Base-by-base conservation (phyloP, 2,888 invertebrate genomes). In the Eudemis profundana region DNA sequence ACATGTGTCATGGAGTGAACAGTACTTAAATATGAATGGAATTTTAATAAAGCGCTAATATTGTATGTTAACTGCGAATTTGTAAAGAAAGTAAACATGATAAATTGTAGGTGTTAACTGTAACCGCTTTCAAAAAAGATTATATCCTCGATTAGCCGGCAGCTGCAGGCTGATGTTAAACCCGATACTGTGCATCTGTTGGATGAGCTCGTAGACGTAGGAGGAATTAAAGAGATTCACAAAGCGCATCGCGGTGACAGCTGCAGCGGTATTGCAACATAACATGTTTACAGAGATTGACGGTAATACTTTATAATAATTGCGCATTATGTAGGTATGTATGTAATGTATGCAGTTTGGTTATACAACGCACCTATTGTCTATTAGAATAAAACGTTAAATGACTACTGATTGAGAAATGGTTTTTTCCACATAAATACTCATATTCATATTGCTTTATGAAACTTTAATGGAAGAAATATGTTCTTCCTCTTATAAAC, bases 151-250 rank as follows among this genome's bases (percentile, higher is more conserved):
- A 64, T 46, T 61, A 51, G 36, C 19, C 17, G 29, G 60, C 65
- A 53, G 51, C 59, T 65, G 59, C 19, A 36, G 44, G 19, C 19
- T 47, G 65, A 60, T 47, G 53, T 29, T 53, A 59, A 53, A 65
- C 59, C 65, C 46, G 65, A 65, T 65, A 65, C 38, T 50, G 47
- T 38, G 42, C 65, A 65, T 60, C 60, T 65, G 60, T 60, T 47
- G 46, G 60, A 38, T 65, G 38, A 40, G 15, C 33, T 19, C 21
- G 51, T 60, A 46, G 60, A 60, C 51, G 53, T 59, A 51, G 60
- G 42, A 40, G 49, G 38, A 65, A 65, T 59, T 64, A 64, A 61
- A 65, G 53, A 60, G 29, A 65, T 60, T 38, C 61, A 44, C 59
- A 65, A 60, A 46, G 46, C 51, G 38, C 17, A 47, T 57, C 38